These are phyloP conservation scores for Centropus bengalensis DNA, from an alignment of 2,113 vertebrate genomes.

Conservation along the genomic window DNA sequence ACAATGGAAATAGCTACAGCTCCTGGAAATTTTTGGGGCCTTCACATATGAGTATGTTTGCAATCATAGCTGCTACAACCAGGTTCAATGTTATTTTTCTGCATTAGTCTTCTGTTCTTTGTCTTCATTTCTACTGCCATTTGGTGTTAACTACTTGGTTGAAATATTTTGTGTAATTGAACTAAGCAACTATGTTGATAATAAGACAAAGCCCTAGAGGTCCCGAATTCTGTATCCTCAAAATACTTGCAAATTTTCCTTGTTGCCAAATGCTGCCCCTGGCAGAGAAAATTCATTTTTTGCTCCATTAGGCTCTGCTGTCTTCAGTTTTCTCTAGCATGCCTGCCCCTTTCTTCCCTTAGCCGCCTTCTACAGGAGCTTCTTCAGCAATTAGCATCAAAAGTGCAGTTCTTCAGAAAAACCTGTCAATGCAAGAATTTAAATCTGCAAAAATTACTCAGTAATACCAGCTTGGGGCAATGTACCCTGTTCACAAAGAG, in stretches of 20 bases:
- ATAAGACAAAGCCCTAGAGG: slow-evolving; percentile 23
- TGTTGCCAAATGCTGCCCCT: slow-evolving; percentile 22
- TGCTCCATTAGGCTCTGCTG: slow-evolving; percentile 54
- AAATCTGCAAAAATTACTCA: slow-evolving; percentile 46
- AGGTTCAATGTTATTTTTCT: neutral
- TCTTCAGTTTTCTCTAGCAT: slow-evolving; percentile 14
- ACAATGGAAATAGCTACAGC: neutral
- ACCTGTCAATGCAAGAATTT: slow-evolving; percentile 44
- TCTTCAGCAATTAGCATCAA: slow-evolving; percentile 43
- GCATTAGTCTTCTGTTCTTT: neutral
- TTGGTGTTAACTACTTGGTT: neutral
- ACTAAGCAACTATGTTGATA: neutral
- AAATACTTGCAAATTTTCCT: slow-evolving; percentile 37
- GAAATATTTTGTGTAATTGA: slow-evolving; percentile 37
- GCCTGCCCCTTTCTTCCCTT: neutral
- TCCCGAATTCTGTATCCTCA: neutral
- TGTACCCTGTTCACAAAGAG: neutral
- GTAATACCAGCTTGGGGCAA: slow-evolving; percentile 41
- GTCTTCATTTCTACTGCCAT: slow-evolving; percentile 6
- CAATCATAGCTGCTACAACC: neutral
- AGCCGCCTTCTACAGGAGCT: neutral
- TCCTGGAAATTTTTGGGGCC: neutral
- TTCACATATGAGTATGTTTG: neutral
- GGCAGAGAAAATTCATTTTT: slow-evolving; percentile 58
- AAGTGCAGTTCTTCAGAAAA: slow-evolving; percentile 48